Percentiles rank a stretch among this genome's conserved stretches.
phyloP scores from a whole-genome alignment of 2,113 vertebrate species.

The Leptobrachium leishanense region DNA sequence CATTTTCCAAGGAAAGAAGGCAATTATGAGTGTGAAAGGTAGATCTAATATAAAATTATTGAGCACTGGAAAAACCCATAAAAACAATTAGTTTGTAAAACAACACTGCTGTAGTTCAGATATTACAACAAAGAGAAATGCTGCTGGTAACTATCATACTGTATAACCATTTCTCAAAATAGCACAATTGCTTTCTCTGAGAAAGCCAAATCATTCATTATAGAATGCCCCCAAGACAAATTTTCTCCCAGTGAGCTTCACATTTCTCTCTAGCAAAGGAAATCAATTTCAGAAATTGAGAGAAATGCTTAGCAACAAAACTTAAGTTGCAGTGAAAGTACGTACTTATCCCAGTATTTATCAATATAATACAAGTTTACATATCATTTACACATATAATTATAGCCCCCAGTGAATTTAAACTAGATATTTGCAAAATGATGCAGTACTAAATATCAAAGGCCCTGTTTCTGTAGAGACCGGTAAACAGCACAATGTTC shows the following conservation, averaged over 20 bases:
- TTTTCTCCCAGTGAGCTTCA: slow-evolving; percentile 59
- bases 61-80: slow-evolving; percentile 58
- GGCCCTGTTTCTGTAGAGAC: not conserved
- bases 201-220: slow-evolving; percentile 64
- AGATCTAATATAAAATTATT: slow-evolving; percentile 52
- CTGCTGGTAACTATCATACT: slow-evolving; percentile 60
- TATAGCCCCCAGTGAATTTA: slow-evolving; percentile 6
- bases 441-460: not conserved
- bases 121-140: slow-evolving; percentile 57
- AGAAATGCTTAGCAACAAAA: slow-evolving; percentile 55
- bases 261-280: slow-evolving; percentile 56
- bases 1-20: slow-evolving; percentile 39
- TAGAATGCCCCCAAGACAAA: slow-evolving; percentile 58
- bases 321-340: slow-evolving; percentile 32
- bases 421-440: not conserved
- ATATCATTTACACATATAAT: slow-evolving; percentile 32
- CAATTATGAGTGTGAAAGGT: slow-evolving; percentile 57
- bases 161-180: slow-evolving; percentile 65
- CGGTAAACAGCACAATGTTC: not conserved
- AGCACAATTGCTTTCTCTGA: slow-evolving; percentile 57
- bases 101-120: slow-evolving; percentile 60
- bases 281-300: slow-evolving; percentile 60
- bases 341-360: slow-evolving; percentile 26
- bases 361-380: slow-evolving; percentile 27
- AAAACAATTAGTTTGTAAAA: slow-evolving; percentile 64